These are phyloP conservation scores for Distichodus sexfasciatus DNA, from an alignment of 2,797 vertebrate genomes.

Conservation along the genomic window DNA sequence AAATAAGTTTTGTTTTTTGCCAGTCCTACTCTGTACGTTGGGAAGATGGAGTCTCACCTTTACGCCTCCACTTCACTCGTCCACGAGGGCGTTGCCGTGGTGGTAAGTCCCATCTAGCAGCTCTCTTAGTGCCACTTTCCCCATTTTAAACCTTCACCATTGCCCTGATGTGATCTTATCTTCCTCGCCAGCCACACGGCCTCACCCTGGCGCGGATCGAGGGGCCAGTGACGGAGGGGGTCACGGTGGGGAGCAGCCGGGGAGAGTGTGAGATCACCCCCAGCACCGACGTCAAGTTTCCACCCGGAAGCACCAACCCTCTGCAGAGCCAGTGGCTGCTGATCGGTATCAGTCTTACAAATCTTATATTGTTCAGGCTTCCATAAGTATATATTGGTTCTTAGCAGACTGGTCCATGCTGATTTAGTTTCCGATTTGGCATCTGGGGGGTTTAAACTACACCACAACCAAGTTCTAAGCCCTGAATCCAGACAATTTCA, in stretches of 20 bases:
- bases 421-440: no score
- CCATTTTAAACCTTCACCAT: neutral
- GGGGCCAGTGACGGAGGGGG: conserved; percentile 84
- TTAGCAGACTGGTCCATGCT: no score
- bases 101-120: conserved; percentile 86
- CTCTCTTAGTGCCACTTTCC: neutral
- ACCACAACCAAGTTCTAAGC: no score
- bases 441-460: no score
- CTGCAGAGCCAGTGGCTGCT: conserved; percentile 90
- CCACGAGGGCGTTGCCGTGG: conserved; percentile 85
- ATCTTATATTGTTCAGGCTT: no score
- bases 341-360: conserved; percentile 75
- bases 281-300: conserved; percentile 88
- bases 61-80: conserved; percentile 90
- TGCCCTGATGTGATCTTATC: conserved; percentile 30
- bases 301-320: conserved; percentile 79
- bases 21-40: conserved; percentile 91
- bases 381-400: no score
- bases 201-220: conserved; percentile 83
- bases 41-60: conserved; percentile 84
- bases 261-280: conserved; percentile 88
- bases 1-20: conserved; percentile 12
- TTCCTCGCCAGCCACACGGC: conserved; percentile 81
- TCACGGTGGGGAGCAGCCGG: conserved; percentile 80
- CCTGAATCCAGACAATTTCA: no score